Conservation (phyloP, 2,888 invertebrate species). For the Zhuqinia jingwanae region DNA sequence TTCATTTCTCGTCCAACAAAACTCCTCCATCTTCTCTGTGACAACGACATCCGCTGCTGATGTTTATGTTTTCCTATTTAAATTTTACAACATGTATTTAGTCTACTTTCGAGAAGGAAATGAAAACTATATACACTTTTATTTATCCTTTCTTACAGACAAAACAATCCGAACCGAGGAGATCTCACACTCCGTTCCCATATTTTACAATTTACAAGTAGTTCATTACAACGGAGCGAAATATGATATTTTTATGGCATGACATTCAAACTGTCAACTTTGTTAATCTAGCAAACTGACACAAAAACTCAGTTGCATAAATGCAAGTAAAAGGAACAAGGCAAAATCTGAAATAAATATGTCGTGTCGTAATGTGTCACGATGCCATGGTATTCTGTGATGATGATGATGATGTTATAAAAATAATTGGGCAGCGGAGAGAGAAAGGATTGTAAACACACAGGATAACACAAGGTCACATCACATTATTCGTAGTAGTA, state of each 20-base stretch:
- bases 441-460: not conserved
- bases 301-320: not conserved
- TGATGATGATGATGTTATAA: slow-evolving; percentile 2
- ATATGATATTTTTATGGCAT: not conserved
- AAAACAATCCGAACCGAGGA: too few species aligned
- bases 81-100: too few species aligned
- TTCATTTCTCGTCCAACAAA: too few species aligned
- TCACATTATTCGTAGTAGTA: not conserved
- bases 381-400: slow-evolving; percentile 23
- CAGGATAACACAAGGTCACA: slow-evolving; percentile 35
- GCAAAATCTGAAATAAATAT: slow-evolving; percentile 20
- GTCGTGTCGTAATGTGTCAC: not conserved
- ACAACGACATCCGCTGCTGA: too few species aligned
- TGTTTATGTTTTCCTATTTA: too few species aligned
- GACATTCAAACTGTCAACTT: slow-evolving; percentile 39
- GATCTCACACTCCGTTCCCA: too few species aligned
- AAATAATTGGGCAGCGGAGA: not conserved
- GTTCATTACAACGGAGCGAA: too few species aligned
- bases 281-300: slow-evolving; percentile 12
- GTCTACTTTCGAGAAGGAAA: too few species aligned
- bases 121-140: too few species aligned
- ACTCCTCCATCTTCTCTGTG: too few species aligned
- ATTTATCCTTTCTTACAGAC: too few species aligned
- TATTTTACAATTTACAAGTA: too few species aligned
- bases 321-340: slow-evolving; percentile 19